Evolutionary conservation across 1,140 invertebrate genomes (phyloP), one percentile per base, ranked within the genome.

Genomic region (Trypoxylus dichotomus): DNA sequence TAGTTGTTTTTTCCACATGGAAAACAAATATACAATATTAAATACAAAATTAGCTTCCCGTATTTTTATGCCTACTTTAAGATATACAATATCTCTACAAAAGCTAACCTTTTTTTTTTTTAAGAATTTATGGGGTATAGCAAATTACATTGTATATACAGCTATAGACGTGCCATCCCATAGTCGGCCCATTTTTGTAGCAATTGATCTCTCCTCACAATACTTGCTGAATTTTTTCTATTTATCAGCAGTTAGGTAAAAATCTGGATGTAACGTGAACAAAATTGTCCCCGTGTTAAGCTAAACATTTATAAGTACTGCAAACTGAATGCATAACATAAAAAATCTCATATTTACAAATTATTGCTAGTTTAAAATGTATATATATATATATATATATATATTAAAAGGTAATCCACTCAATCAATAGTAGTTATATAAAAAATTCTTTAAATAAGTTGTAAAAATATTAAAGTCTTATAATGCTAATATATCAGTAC

Each of bases 291-390:
- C 32, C 0, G 32, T 37, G 32, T 37, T 37, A 37, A 37, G 32
- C 3, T 37, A 37, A 8, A 37, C 10, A 37, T 37, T 37, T 54
- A 29, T 68, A 68, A 68, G 60, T 68, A 68, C 60, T 10, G 24
- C 13, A 10, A 24, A 68, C 24, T 68, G 27, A 68, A 68, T 68
- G 19, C 19, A 24, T 24, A 27, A 29, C 60, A 68, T 68, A 68
- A 68, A 68, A 68, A 29, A 27, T 68, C 60, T 10, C 10, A 68
- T 68, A 68, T 68, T 68, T 68, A 68, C 60, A 68, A 68, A 68
- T 68, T 68, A 68, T 68, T 68, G 60, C 60, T 68, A 68, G 27
- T 29, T 68, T 68, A 29, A 68, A 68, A 68, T 15, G 8, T 13
- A 24, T 68, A 68, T n/a, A n/a, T n/a, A n/a, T n/a, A n/a, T n/a